Percentiles rank a stretch among this genome's conserved stretches.
These are phyloP conservation scores for Dromaius novaehollandiae DNA, from an alignment of 2,113 vertebrate species.

Conservation along the genomic window DNA sequence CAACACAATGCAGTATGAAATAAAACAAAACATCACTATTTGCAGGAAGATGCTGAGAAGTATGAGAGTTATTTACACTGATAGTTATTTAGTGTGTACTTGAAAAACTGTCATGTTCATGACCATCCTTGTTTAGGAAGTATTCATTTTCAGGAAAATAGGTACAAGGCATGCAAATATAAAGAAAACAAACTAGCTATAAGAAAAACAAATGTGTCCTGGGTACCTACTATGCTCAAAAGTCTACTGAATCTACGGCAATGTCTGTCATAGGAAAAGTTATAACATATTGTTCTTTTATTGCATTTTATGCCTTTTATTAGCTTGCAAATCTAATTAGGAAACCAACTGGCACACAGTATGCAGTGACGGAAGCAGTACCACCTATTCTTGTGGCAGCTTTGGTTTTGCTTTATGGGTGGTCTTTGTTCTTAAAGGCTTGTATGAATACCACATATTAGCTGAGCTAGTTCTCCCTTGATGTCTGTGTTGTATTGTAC, in stretches of 20 bases:
- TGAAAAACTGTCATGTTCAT: neutral
- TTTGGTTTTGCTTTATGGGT: slow-evolving; percentile 72
- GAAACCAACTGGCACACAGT: neutral
- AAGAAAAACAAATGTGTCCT: neutral
- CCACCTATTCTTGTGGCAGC: slow-evolving; percentile 65
- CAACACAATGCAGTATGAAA: neutral
- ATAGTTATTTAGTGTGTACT: neutral
- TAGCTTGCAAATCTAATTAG: slow-evolving; percentile 26
- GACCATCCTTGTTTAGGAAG: neutral
- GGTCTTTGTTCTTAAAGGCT: slow-evolving; percentile 72
- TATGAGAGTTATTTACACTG: neutral
- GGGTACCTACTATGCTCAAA: neutral
- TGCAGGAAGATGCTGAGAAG: neutral
- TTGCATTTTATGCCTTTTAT: slow-evolving; percentile 27
- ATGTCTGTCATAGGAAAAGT: neutral
- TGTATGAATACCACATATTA: slow-evolving; percentile 48
- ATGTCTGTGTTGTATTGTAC: slow-evolving; percentile 76
- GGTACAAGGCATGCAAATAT: neutral
- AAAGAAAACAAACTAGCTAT: neutral
- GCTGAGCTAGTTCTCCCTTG: slow-evolving; percentile 57
- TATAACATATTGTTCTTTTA: neutral
- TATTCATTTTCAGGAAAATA: neutral
- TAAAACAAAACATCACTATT: neutral
- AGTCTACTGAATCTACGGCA: slow-evolving; percentile 6
- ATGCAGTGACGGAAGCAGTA: slow-evolving; percentile 41